phyloP scores from a whole-genome alignment of 2,113 vertebrate species.

The Grus americana region DNA sequence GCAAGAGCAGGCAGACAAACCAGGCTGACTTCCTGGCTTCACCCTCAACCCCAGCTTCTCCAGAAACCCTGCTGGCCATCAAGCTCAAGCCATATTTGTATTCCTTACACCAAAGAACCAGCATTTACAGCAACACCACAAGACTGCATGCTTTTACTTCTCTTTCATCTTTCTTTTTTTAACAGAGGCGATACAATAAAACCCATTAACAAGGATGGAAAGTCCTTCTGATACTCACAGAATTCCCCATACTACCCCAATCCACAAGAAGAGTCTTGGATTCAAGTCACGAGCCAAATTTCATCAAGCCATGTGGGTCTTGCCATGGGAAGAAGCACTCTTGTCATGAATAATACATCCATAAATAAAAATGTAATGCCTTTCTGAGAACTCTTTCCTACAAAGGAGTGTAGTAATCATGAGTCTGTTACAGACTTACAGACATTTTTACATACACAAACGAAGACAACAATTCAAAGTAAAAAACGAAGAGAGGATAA shows the following conservation, averaged over 20 bases:
- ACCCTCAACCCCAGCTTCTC: neutral
- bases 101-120: neutral
- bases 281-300: neutral
- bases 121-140: neutral
- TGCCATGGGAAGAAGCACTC: neutral
- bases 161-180: neutral
- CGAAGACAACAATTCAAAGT: neutral
- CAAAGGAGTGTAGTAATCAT: rapidly evolving
- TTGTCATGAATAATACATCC: neutral
- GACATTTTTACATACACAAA: neutral
- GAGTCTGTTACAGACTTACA: neutral
- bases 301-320: neutral
- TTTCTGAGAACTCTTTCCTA: neutral
- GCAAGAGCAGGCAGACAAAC: neutral
- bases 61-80: neutral
- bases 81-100: neutral
- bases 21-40: neutral
- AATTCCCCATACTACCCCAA: neutral
- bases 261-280: rapidly evolving
- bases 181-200: neutral
- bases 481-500: neutral
- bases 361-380: neutral
- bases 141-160: rapidly evolving
- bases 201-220: rapidly evolving
- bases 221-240: neutral